These are phyloP conservation scores for Brachionus angularis DNA, from an alignment of 1,140 invertebrate species.

Conservation along the genomic window DNA sequence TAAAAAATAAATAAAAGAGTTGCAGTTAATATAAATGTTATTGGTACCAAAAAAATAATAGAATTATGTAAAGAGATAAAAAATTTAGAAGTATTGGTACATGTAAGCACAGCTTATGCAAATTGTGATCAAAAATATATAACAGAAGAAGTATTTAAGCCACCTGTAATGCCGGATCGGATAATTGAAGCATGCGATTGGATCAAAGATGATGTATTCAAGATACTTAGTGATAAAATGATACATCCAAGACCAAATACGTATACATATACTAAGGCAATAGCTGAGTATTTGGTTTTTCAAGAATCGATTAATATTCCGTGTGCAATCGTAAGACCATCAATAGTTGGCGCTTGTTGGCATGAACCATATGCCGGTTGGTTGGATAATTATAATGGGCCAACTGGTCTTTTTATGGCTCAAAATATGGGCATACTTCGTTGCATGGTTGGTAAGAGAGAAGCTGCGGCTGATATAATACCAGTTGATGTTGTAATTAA, in stretches of 20 bases:
- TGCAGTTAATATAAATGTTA: slow-evolving; percentile 60
- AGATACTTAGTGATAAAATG: slow-evolving; percentile 68
- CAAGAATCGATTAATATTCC: slow-evolving; percentile 69
- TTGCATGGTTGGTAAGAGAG: slow-evolving; percentile 70
- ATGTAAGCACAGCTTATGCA: slow-evolving; percentile 61
- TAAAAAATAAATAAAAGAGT: slow-evolving; percentile 60
- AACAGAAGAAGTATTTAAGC: slow-evolving; percentile 71
- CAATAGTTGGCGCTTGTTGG: slow-evolving; percentile 82
- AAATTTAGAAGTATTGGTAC: slow-evolving; percentile 59
- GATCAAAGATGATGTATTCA: slow-evolving; percentile 63
- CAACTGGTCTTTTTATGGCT: slow-evolving; percentile 50
- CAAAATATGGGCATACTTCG: slow-evolving; percentile 72
- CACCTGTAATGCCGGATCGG: slow-evolving; percentile 78
- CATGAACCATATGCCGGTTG: slow-evolving; percentile 71
- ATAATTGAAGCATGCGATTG: slow-evolving; percentile 76
- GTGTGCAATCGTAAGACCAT: slow-evolving; percentile 74
- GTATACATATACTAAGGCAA: slow-evolving; percentile 76
- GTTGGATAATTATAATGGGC: slow-evolving; percentile 57
- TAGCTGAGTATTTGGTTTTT: slow-evolving; percentile 70
- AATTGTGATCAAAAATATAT: slow-evolving; percentile 60
- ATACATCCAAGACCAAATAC: slow-evolving; percentile 73
- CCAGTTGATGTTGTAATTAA: slow-evolving; percentile 89
- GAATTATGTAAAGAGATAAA: slow-evolving; percentile 55
- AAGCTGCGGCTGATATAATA: slow-evolving; percentile 81
- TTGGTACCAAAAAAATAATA: slow-evolving; percentile 57